Conservation (phyloP, 2,797 vertebrate genomes). For the Liasis olivaceus region DNA sequence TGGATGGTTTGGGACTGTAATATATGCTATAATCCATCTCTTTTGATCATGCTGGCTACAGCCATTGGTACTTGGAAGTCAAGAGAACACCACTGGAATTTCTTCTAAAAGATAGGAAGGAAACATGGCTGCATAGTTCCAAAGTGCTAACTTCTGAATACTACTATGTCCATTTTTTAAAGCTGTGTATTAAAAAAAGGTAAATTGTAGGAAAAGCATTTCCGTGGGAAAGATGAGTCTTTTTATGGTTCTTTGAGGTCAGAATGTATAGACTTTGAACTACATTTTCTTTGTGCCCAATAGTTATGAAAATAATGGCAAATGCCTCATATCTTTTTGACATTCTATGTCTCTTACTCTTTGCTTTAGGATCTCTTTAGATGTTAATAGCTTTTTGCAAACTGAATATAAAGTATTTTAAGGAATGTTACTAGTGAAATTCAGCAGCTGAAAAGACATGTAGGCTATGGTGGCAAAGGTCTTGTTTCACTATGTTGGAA, state of each 20-base stretch:
- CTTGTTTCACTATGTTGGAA: not conserved
- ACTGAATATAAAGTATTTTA: not conserved
- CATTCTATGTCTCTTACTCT: not conserved
- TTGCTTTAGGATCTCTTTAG: not conserved
- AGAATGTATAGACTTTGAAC: not conserved
- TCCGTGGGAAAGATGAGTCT: not conserved
- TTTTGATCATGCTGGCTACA: not conserved
- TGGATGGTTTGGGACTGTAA: not conserved
- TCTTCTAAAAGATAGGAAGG: not conserved
- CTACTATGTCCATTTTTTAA: not conserved
- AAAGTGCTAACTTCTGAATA: not conserved
- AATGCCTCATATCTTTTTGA: not conserved
- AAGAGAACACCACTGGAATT: not conserved
- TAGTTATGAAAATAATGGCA: not conserved
- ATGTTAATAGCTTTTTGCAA: not conserved
- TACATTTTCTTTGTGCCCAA: not conserved
- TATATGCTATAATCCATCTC: not conserved
- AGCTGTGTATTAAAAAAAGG: not conserved
- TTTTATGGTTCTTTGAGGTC: not conserved
- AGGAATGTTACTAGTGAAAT: not conserved
- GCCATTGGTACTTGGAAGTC: not conserved
- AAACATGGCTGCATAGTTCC: not conserved
- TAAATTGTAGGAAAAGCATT: not conserved
- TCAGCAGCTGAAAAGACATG: not conserved
- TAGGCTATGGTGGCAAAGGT: not conserved